Percentiles rank a stretch among this genome's conserved stretches.
Evolutionary conservation across 2,113 vertebrate species (phyloP).

Genomic region (Corythornis madagascariensis): DNA sequence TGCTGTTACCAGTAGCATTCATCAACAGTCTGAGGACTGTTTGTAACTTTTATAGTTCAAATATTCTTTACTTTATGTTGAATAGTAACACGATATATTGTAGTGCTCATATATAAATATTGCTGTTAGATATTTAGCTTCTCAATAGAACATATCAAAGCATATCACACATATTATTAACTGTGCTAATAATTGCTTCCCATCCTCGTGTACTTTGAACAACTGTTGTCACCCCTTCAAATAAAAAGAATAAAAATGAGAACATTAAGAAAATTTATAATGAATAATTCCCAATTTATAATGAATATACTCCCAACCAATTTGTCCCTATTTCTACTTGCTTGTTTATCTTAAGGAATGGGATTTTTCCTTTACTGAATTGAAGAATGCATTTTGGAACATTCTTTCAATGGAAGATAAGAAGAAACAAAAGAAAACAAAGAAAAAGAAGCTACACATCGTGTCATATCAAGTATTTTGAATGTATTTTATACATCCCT

Average conservation of each 20-base stretch:
- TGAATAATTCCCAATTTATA: background rate
- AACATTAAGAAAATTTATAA: background rate
- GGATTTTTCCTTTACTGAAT: background rate
- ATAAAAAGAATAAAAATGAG: background rate
- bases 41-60: background rate
- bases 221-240: background rate
- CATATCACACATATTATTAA: background rate
- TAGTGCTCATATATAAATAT: background rate
- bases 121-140: constrained; percentile 8
- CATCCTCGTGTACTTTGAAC: background rate
- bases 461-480: background rate
- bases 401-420: constrained; percentile 6
- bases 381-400: background rate
- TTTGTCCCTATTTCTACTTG: background rate
- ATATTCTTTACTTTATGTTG: constrained; percentile 41
- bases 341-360: background rate
- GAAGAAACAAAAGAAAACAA: constrained; percentile 1
- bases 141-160: background rate
- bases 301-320: background rate
- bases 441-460: background rate
- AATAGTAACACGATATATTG: background rate
- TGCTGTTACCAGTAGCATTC: background rate
- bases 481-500: background rate
- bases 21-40: background rate
- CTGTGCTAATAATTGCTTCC: background rate